Conservation (phyloP, 2,113 vertebrate species). For the Paradoxurus hermaphroditus region DNA sequence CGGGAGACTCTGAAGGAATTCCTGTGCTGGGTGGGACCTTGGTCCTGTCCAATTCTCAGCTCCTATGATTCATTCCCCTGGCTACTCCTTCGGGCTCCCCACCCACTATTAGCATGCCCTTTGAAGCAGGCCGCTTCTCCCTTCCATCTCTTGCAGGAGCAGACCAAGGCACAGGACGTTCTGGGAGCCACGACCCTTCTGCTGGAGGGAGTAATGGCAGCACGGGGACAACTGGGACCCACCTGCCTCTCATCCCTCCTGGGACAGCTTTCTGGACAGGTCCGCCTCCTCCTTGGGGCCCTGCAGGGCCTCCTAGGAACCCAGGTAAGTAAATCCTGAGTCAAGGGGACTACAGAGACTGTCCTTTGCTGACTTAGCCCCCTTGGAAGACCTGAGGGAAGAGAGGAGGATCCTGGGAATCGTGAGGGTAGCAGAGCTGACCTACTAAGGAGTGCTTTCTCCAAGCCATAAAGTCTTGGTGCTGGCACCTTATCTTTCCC, state of each 20-base stretch:
- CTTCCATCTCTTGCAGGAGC: constrained; percentile 71
- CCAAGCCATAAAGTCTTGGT: neutral
- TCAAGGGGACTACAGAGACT: neutral
- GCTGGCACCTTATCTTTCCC: neutral
- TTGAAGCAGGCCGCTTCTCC: constrained; percentile 24
- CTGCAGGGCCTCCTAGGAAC: constrained; percentile 79
- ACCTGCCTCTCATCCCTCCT: constrained; percentile 73
- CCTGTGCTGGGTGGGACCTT: constrained; percentile 70
- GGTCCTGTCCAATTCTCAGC: constrained; percentile 69
- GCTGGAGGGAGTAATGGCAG: constrained; percentile 56
- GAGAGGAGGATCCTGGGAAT: neutral
- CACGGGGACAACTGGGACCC: constrained; percentile 61
- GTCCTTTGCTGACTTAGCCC: neutral
- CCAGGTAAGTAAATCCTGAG: constrained; percentile 83
- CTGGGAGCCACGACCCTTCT: constrained; percentile 76
- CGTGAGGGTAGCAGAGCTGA: neutral
- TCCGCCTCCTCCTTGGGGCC: constrained; percentile 77
- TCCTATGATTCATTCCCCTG: constrained; percentile 72
- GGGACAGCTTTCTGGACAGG: constrained; percentile 76
- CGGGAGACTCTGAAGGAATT: constrained; percentile 64
- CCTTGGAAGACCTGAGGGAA: neutral
- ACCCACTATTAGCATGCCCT: constrained; percentile 46
- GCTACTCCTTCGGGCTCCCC: constrained; percentile 59
- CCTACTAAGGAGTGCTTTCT: neutral
- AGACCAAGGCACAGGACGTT: constrained; percentile 80